These are phyloP conservation scores for Chrosomus eos DNA, from an alignment of 2,797 vertebrate genomes.

Conservation along the genomic window DNA sequence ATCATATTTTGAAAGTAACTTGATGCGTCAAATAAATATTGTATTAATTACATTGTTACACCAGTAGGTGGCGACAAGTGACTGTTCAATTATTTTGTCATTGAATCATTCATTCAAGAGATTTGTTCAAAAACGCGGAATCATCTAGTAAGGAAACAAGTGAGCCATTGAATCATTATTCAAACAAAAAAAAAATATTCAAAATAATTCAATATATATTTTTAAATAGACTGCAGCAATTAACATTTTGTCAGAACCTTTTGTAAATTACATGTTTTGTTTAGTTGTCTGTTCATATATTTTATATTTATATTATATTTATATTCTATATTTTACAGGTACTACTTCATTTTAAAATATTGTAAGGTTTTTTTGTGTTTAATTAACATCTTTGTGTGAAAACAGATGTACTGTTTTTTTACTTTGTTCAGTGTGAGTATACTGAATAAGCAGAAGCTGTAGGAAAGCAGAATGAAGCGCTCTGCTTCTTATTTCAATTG, in stretches of 20 bases:
- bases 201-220: background rate
- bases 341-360: background rate
- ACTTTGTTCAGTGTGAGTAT: background rate
- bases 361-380: background rate
- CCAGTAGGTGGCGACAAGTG: background rate
- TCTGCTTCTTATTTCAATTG: conserved; percentile 2
- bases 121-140: background rate
- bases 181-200: background rate
- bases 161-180: background rate
- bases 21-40: too few species aligned
- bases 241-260: background rate
- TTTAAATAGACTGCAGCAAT: background rate
- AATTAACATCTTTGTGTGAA: background rate
- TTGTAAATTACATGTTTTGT: background rate
- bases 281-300: too few species aligned
- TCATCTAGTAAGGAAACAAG: background rate
- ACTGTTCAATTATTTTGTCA: background rate
- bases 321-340: background rate
- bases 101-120: background rate
- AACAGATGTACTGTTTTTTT: conserved; percentile 10
- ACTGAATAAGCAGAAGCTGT: background rate
- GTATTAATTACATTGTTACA: too few species aligned
- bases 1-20: background rate
- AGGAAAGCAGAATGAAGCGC: background rate
- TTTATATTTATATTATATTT: too few species aligned